These are phyloP conservation scores for Mesorhabditis belari DNA, from an alignment of 2,888 invertebrate species.

Conservation along the genomic window DNA sequence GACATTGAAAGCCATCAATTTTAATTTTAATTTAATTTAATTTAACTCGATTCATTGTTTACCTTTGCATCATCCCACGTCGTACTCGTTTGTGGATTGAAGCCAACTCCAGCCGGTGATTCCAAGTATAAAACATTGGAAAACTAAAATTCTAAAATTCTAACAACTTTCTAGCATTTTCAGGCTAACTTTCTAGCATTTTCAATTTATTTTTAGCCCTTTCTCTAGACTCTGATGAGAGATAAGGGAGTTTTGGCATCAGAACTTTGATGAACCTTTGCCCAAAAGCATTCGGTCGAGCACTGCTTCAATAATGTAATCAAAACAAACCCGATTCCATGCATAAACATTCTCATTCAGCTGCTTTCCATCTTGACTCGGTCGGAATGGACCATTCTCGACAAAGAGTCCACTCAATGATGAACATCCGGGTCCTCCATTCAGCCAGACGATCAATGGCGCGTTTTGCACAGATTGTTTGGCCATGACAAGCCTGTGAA, in stretches of 20 bases:
- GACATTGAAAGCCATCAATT: too few relatives aligned
- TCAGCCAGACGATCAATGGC: constrained; percentile 56
- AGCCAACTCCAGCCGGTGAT: constrained; percentile 59
- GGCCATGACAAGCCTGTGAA: constrained; percentile 42
- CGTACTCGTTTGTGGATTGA: constrained; percentile 7
- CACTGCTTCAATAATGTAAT: too few relatives aligned
- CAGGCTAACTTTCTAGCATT: too few relatives aligned
- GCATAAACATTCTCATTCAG: constrained; percentile 48
- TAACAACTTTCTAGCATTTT: too few relatives aligned
- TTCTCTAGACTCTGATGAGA: too few relatives aligned
- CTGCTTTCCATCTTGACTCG: constrained; percentile 46
- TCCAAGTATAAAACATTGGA: constrained; percentile 59
- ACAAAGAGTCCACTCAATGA: constrained; percentile 29
- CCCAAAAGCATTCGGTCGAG: too few relatives aligned
- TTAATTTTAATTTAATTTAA: too few relatives aligned
- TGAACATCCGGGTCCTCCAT: constrained; percentile 54
- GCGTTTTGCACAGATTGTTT: constrained; percentile 52
- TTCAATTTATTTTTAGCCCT: too few relatives aligned
- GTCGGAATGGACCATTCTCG: constrained; percentile 37
- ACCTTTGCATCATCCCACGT: background rate
- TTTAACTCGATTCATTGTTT: too few relatives aligned
- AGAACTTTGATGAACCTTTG: too few relatives aligned
- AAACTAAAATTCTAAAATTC: constrained; percentile 39
- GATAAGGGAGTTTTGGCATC: too few relatives aligned
- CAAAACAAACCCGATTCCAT: constrained; percentile 50